Conservation (phyloP, 2,797 vertebrate genomes). For the Phoeniculus purpureus region DNA sequence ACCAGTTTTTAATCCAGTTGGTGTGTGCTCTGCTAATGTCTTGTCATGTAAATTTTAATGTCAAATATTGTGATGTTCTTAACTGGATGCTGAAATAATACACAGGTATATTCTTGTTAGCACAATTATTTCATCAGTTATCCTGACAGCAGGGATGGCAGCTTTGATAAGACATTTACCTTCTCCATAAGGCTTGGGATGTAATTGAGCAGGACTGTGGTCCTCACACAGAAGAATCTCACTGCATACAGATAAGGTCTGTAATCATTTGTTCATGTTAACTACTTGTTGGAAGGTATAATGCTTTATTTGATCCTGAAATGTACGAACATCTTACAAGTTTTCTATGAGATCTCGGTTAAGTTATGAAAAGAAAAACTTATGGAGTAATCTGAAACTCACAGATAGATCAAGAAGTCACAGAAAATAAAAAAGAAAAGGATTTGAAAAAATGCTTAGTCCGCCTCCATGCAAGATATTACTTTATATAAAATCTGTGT, state of each 20-base stretch:
- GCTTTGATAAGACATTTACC: not conserved
- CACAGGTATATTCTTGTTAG: not conserved
- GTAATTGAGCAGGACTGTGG: not conserved
- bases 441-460: not conserved
- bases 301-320: not conserved
- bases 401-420: not conserved
- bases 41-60: not conserved
- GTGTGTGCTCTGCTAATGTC: not conserved
- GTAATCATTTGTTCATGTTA: not conserved
- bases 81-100: not conserved
- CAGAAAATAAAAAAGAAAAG: not conserved
- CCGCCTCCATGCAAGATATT: not conserved
- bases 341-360: not conserved
- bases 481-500: not conserved
- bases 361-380: not conserved
- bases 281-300: not conserved
- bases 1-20: not conserved
- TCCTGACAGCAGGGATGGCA: not conserved
- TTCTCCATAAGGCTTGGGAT: not conserved
- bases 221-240: not conserved
- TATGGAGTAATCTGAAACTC: not conserved
- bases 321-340: not conserved
- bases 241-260: not conserved
- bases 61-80: not conserved
- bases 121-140: not conserved